These are phyloP conservation scores for Rhabdomys pumilio DNA, from an alignment of 2,797 vertebrate genomes.

Conservation along the genomic window DNA sequence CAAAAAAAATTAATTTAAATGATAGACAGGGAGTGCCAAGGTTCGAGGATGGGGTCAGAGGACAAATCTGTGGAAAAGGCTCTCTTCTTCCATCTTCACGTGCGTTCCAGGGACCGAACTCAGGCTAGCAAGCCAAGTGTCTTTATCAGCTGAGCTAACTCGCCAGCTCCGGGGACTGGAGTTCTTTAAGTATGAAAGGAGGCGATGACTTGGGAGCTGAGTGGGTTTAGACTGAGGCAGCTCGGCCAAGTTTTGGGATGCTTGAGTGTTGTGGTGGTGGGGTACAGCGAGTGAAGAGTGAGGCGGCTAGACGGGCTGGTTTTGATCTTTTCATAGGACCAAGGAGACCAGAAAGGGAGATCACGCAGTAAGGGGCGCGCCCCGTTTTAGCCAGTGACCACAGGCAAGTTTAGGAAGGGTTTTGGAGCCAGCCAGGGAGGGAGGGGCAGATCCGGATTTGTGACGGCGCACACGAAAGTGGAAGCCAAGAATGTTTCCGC, in stretches of 20 bases:
- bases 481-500: constrained; percentile 28
- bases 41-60: not conserved
- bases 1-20: not conserved
- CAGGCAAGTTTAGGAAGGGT: not conserved
- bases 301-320: not conserved
- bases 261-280: not conserved
- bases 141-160: not conserved
- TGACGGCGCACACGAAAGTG: not conserved
- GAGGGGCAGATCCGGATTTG: constrained; percentile 34
- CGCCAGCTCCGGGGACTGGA: not conserved
- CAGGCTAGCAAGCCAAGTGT: not conserved
- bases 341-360: not conserved
- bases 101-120: not conserved
- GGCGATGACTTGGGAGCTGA: not conserved
- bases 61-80: not conserved
- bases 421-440: not conserved
- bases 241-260: not conserved
- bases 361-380: not conserved
- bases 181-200: not conserved
- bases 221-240: not conserved
- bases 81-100: not conserved
- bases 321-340: not conserved
- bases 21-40: not conserved
- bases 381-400: not conserved
- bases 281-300: not conserved